Percentiles rank a stretch among this genome's conserved stretches.
Conservation (phyloP, 1,140 invertebrate species). For the Alviniconcha marisindica region DNA sequence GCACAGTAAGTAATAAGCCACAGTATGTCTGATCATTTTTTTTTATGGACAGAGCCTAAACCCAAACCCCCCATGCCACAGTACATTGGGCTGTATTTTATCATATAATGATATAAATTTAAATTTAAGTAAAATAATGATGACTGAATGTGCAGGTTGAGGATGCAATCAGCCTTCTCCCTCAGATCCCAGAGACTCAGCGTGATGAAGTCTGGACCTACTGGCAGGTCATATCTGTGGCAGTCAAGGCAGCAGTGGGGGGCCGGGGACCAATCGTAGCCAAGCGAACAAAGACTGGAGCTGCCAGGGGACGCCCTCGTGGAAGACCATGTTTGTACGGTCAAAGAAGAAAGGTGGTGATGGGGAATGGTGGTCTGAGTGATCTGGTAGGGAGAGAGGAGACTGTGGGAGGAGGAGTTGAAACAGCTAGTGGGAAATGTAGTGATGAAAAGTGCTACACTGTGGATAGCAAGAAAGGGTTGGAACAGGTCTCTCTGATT, state of each 20-base stretch:
- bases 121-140: neutral
- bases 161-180: conserved; percentile 39
- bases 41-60: neutral
- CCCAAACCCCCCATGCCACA: no score
- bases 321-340: no score
- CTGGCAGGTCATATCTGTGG: conserved; percentile 41
- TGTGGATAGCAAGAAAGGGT: no score
- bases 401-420: no score
- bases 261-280: conserved; percentile 7
- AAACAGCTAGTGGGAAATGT: no score
- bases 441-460: no score
- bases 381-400: no score
- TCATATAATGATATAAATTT: neutral
- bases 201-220: conserved; percentile 40
- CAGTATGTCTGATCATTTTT: neutral
- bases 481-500: no score
- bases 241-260: conserved; percentile 32
- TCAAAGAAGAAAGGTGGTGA: no score
- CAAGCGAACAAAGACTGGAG: neutral
- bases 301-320: neutral
- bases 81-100: neutral
- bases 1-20: neutral
- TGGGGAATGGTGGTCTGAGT: no score
- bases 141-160: conserved; percentile 30
- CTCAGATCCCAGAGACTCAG: conserved; percentile 33